Evolutionary conservation across 37 sponge, comb jelly and placozoan species (phyloP).

Genomic region (Geodia barretti): DNA sequence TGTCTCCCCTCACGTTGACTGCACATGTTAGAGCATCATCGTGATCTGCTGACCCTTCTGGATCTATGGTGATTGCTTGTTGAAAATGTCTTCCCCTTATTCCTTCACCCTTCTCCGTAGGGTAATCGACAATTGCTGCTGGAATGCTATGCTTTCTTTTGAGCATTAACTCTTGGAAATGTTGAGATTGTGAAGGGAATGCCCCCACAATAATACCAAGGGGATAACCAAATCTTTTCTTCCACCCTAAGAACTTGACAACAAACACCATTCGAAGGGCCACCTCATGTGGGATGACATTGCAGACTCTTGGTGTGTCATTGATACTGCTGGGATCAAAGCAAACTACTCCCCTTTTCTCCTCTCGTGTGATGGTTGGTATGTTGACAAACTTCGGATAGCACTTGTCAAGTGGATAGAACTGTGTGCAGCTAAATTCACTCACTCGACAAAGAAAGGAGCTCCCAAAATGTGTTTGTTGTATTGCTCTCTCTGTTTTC

Average conservation of each 20-base stretch:
- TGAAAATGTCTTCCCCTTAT: neutral
- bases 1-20: neutral
- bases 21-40: slow-evolving; percentile 31
- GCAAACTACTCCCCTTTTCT: slow-evolving; percentile 6
- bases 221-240: slow-evolving; percentile 14
- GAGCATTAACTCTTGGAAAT: neutral
- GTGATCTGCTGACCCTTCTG: slow-evolving; percentile 1
- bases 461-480: slow-evolving; percentile 10
- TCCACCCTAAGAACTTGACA: slow-evolving; percentile 35
- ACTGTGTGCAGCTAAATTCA: slow-evolving; percentile 34
- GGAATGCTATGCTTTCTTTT: neutral
- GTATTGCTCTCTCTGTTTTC: slow-evolving; percentile 26
- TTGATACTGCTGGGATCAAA: slow-evolving; percentile 31
- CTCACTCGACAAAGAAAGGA: slow-evolving; percentile 49
- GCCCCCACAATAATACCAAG: slow-evolving; percentile 39
- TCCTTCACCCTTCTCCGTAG: neutral
- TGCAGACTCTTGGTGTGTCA: slow-evolving; percentile 1
- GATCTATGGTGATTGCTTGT: slow-evolving; percentile 30
- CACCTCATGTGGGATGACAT: slow-evolving; percentile 31
- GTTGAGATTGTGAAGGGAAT: neutral
- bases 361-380: slow-evolving; percentile 29
- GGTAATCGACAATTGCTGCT: neutral
- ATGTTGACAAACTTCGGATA: slow-evolving; percentile 54
- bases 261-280: slow-evolving; percentile 41
- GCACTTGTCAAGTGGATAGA: slow-evolving; percentile 42